phyloP scores from a whole-genome alignment of 2,888 invertebrate species.

The Ganaspis brasiliensis region DNA sequence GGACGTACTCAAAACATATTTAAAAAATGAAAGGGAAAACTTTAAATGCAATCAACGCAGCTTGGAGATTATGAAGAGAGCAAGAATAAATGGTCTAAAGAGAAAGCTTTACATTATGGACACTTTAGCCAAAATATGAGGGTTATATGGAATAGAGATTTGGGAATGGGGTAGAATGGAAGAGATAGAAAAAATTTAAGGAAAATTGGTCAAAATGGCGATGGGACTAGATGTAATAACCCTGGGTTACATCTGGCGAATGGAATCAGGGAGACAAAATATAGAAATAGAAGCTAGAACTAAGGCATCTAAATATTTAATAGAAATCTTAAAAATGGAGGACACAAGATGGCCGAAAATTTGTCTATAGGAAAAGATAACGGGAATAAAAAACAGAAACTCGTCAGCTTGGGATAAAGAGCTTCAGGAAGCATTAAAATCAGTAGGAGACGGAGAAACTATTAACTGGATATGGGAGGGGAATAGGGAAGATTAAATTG shows the following conservation, averaged over 20 bases:
- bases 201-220: neutral
- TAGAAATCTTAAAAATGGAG: neutral
- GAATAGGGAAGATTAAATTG: neutral
- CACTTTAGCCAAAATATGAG: neutral
- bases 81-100: neutral
- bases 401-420: conserved; percentile 18
- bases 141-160: neutral
- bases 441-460: neutral
- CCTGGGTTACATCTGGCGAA: conserved; percentile 4
- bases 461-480: neutral
- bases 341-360: conserved; percentile 38
- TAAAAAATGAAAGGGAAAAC: neutral
- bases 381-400: conserved; percentile 18
- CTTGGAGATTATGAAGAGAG: conserved; percentile 45
- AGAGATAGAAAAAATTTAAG: neutral
- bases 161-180: neutral
- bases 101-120: neutral
- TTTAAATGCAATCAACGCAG: conserved; percentile 42
- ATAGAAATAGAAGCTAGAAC: neutral
- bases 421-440: neutral
- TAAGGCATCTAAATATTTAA: neutral
- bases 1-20: neutral
- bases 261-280: neutral
- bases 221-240: neutral
- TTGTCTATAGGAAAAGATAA: conserved; percentile 29